A percentile compares a stretch with the other conserved stretches of the same genome.
Evolutionary conservation across 2,888 invertebrate species (phyloP).

Genomic region (Drosophila siamana): DNA sequence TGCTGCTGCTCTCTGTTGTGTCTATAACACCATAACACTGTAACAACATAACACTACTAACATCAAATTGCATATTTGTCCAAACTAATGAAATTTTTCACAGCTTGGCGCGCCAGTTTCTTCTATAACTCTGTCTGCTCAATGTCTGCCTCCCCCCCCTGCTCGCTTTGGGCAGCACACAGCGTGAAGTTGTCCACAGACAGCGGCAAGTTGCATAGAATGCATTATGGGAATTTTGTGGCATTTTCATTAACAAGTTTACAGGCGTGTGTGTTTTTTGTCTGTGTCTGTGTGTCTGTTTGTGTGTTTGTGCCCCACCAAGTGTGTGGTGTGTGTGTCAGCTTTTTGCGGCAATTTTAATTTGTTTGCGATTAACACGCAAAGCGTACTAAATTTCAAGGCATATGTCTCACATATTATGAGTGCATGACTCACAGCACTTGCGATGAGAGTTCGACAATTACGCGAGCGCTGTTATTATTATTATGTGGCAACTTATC

Average conservation of each 20-base stretch:
- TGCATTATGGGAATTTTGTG: constrained; percentile 82
- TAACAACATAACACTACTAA: constrained; percentile 47
- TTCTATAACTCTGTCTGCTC: constrained; percentile 17
- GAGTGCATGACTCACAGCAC: constrained; percentile 33
- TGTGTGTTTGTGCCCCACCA: not conserved
- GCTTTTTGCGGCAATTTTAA: constrained; percentile 64
- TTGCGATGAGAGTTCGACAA: constrained; percentile 25
- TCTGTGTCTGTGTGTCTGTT: constrained; percentile 22
- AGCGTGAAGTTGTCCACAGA: constrained; percentile 72
- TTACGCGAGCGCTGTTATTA: not conserved
- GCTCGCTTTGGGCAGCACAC: constrained; percentile 60
- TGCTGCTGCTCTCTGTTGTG: constrained; percentile 18
- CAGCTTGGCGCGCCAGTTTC: constrained; percentile 70
- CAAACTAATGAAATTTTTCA: constrained; percentile 82
- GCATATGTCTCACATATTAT: constrained; percentile 25
- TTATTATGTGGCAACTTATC: constrained; percentile 32
- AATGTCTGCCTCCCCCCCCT: constrained; percentile 12
- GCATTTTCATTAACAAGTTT: constrained; percentile 82
- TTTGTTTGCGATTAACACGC: constrained; percentile 79
- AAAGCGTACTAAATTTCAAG: constrained; percentile 39
- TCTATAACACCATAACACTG: constrained; percentile 42
- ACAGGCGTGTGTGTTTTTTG: constrained; percentile 22
- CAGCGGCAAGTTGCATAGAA: constrained; percentile 55
- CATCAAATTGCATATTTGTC: constrained; percentile 80
- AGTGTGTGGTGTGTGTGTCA: constrained; percentile 33